phyloP scores from a whole-genome alignment of 2,113 vertebrate genomes.

The Solea senegalensis region DNA sequence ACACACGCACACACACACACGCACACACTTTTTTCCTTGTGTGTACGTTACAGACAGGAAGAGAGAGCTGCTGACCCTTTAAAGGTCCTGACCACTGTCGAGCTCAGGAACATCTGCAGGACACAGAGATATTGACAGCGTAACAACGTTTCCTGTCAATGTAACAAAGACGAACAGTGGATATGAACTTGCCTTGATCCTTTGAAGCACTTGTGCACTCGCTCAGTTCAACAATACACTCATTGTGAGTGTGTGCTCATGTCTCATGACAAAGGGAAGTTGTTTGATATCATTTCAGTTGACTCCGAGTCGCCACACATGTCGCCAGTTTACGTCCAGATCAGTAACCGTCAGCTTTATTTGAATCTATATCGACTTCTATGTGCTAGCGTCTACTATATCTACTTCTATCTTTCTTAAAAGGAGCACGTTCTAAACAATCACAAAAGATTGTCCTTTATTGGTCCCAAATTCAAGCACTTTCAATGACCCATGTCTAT shows the following conservation, averaged over 20 bases:
- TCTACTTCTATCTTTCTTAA: too few species aligned
- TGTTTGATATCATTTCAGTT: too few species aligned
- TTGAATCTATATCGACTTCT: too few species aligned
- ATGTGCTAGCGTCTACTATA: too few species aligned
- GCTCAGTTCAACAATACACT: not conserved
- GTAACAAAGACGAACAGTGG: constrained; percentile 73
- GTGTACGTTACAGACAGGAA: constrained; percentile 41
- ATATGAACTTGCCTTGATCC: constrained; percentile 78
- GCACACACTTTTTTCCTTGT: constrained; percentile 31
- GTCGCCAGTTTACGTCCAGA: too few species aligned
- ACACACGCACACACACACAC: constrained; percentile 30
- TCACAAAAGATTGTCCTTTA: too few species aligned
- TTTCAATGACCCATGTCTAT: too few species aligned
- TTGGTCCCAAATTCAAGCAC: too few species aligned
- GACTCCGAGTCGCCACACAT: too few species aligned
- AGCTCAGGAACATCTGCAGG: constrained; percentile 70
- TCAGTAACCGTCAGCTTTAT: too few species aligned
- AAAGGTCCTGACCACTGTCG: constrained; percentile 65
- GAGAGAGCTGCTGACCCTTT: constrained; percentile 71
- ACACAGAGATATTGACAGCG: constrained; percentile 23
- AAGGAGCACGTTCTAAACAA: too few species aligned
- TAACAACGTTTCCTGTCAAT: constrained; percentile 63
- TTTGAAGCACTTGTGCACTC: constrained; percentile 23
- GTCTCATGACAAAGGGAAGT: too few species aligned
- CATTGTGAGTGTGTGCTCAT: not conserved